Base-by-base conservation (phyloP, 2,113 vertebrate genomes). In the Gila orcuttii region DNA sequence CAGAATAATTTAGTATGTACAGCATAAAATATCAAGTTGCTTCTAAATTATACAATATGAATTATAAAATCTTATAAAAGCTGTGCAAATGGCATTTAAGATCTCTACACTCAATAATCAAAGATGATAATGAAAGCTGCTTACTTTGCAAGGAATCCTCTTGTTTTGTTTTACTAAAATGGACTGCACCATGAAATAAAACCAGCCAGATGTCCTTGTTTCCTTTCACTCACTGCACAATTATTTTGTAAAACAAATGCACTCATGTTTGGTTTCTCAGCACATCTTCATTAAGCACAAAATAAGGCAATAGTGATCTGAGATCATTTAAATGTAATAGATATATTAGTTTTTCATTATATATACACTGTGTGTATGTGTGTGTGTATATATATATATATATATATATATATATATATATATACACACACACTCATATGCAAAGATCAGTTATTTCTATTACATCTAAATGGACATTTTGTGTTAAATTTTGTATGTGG, bases 251-350 rank as follows among this genome's bases (percentile, higher is more conserved):
- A 74, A 36, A 47, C 11, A n/a, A 73, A 8, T 57, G n/a, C 83
- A 77, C 31, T 78, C 23, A 47, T 62, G 64, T 57, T 83, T 73
- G 19, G 50, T 79, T 88, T 83, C 79, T 79, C 13, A 52, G 55
- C 42, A 39, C 64, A 77, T 87, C 25, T 59, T 79, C 82, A 84
- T 50, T 68, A 59, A 85, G 57, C 59, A 57, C 33, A 25, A n/a
- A 62, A 2, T 3, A 25, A 15, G 3, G 21, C 21, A 62, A 47
- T 19, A 7, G n/a, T 0, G 39, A 66, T 64, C 39, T 17, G 3
- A 64, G 39, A 64, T 6, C 21, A n/a, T 7, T 21, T 33, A 57
- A 10, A 57, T 60, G 23, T 25, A 9, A 71, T 23, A 4, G 12
- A 60, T 13, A 28, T 45, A 55, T 55, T 21, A 57, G 2, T 2